These are phyloP conservation scores for Drosophila azteca DNA, from an alignment of 1,140 invertebrate species.

Conservation along the genomic window DNA sequence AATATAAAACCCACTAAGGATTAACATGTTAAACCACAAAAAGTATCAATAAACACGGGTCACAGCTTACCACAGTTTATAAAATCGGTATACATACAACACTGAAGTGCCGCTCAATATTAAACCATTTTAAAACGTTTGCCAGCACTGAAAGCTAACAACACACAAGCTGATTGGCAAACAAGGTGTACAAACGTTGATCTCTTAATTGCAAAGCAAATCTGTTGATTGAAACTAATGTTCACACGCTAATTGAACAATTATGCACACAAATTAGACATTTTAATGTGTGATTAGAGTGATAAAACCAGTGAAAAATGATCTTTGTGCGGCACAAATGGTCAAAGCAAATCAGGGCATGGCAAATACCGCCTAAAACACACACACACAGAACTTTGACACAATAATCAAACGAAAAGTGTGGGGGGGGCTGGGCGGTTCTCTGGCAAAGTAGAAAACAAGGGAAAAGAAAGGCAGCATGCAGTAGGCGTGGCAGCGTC, in stretches of 20 bases:
- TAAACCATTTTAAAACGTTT: too few species aligned
- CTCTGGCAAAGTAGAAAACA: conserved; percentile 13
- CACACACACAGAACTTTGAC: conserved; percentile 43
- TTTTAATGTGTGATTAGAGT: conserved; percentile 32
- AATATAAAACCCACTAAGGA: too few species aligned
- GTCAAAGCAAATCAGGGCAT: conserved; percentile 60
- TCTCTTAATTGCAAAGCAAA: too few species aligned
- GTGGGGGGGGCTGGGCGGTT: background rate
- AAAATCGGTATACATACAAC: too few species aligned
- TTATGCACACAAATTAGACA: background rate
- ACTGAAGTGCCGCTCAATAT: too few species aligned
- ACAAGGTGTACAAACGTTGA: too few species aligned
- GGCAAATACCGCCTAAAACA: conserved; percentile 53
- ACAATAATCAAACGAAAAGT: conserved; percentile 51
- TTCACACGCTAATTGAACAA: conserved; percentile 1
- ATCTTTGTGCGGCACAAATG: conserved; percentile 37
- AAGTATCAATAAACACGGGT: too few species aligned
- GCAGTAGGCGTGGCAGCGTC: conserved; percentile 59
- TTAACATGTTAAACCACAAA: too few species aligned
- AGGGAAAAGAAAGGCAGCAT: conserved; percentile 17
- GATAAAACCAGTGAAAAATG: conserved; percentile 37
- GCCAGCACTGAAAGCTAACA: too few species aligned
- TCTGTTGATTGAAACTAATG: too few species aligned
- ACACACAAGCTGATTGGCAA: too few species aligned
- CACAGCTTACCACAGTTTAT: too few species aligned